These are phyloP conservation scores for Pheucticus melanocephalus DNA, from an alignment of 2,113 vertebrate species.

Conservation along the genomic window DNA sequence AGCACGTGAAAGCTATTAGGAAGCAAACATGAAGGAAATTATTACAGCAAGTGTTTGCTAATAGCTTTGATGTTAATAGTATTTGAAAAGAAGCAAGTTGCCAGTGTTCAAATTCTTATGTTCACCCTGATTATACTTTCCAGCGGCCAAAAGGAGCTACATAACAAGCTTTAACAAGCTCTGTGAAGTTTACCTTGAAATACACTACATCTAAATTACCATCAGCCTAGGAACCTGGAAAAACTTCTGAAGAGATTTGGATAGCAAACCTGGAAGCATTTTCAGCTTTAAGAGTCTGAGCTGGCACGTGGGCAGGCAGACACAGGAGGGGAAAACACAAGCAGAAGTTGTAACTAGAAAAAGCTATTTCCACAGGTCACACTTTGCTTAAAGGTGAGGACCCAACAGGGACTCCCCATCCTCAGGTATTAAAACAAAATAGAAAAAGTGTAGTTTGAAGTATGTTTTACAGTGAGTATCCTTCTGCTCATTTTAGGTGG, in stretches of 20 bases:
- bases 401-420: background rate
- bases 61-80: background rate
- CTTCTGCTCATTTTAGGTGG: background rate
- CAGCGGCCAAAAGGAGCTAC: background rate
- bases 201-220: background rate
- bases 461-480: background rate
- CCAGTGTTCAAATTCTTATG: background rate
- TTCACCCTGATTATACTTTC: background rate
- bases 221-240: background rate
- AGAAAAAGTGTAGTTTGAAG: background rate
- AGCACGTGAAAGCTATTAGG: background rate
- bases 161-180: background rate
- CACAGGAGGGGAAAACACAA: background rate
- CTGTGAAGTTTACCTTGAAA: slow-evolving; percentile 33
- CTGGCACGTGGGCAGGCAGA: background rate
- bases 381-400: background rate
- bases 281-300: background rate
- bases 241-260: background rate
- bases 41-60: slow-evolving; percentile 1
- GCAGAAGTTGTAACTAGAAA: background rate
- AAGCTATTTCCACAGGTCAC: background rate
- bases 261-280: background rate
- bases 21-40: background rate
- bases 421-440: background rate
- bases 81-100: slow-evolving; percentile 10